Percentiles rank a stretch among this genome's conserved stretches.
Evolutionary conservation across 2,797 vertebrate species (phyloP).

Genomic region (Dendrocincla tyrannina): DNA sequence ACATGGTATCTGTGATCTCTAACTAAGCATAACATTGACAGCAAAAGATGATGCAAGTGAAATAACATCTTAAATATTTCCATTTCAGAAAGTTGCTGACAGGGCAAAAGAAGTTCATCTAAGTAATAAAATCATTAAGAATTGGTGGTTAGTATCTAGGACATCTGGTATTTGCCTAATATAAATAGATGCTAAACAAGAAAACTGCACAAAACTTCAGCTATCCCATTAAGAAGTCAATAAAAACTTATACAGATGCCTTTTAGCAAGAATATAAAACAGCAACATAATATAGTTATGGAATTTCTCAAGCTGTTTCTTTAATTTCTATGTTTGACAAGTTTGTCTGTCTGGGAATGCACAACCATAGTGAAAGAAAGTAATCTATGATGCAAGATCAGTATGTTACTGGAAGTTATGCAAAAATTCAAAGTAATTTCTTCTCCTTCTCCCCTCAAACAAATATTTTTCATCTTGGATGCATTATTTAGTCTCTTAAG

Average conservation of each 20-base stretch:
- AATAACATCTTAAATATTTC: not conserved
- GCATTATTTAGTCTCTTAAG: slow-evolving; percentile 13
- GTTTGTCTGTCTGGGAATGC: not conserved
- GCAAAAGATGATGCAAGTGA: not conserved
- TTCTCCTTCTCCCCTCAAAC: not conserved
- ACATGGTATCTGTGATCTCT: not conserved
- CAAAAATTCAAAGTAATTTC: not conserved
- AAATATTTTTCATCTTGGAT: not conserved
- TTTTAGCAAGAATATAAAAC: not conserved
- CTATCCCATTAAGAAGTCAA: not conserved
- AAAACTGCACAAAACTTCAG: not conserved
- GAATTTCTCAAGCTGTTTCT: not conserved
- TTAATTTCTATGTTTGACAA: not conserved
- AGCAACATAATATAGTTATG: not conserved
- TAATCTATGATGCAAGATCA: not conserved
- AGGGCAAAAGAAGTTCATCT: not conserved
- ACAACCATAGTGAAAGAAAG: not conserved
- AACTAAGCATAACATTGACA: not conserved
- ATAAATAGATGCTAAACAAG: not conserved
- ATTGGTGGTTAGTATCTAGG: not conserved
- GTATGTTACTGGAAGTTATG: not conserved
- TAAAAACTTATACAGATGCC: not conserved
- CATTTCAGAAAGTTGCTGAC: not conserved
- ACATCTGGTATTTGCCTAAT: not conserved
- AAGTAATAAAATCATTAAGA: not conserved